Conservation (phyloP, 2,113 vertebrate genomes). For the Aythya baeri region DNA sequence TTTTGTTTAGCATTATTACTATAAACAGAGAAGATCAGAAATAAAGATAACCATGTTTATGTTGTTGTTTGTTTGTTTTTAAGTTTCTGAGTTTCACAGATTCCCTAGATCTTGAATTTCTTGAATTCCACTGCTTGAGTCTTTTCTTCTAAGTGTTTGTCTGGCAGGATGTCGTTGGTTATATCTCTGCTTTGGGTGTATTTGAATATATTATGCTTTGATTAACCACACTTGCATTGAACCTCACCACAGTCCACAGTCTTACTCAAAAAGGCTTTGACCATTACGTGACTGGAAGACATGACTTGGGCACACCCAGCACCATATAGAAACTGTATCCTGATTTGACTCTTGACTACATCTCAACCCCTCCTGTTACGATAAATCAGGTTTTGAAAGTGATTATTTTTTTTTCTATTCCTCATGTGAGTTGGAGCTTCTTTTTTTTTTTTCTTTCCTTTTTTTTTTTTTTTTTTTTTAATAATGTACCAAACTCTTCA, state of each 20-base stretch:
- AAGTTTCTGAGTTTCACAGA: background rate
- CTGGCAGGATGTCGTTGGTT: background rate
- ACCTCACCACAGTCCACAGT: accelerated
- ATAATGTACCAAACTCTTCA: accelerated
- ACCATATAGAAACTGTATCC: background rate
- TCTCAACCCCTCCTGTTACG: background rate
- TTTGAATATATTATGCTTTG: background rate
- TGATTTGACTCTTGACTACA: background rate
- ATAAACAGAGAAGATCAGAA: background rate
- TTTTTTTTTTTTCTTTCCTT: too few relatives aligned
- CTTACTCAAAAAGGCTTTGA: background rate
- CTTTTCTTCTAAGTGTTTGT: background rate
- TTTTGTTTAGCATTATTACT: background rate
- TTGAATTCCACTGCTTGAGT: background rate
- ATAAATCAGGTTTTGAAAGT: background rate
- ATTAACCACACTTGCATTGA: too few relatives aligned
- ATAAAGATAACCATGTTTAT: background rate
- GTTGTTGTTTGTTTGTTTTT: background rate
- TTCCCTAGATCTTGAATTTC: background rate
- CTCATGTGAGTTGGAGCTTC: background rate
- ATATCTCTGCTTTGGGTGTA: background rate
- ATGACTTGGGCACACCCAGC: background rate
- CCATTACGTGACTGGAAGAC: background rate
- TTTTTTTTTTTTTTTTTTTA: too few relatives aligned
- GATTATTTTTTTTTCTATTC: background rate